Percentiles rank a stretch among this genome's conserved stretches.
Evolutionary conservation across 1,140 invertebrate species (phyloP).

Genomic region (Heliothis virescens): DNA sequence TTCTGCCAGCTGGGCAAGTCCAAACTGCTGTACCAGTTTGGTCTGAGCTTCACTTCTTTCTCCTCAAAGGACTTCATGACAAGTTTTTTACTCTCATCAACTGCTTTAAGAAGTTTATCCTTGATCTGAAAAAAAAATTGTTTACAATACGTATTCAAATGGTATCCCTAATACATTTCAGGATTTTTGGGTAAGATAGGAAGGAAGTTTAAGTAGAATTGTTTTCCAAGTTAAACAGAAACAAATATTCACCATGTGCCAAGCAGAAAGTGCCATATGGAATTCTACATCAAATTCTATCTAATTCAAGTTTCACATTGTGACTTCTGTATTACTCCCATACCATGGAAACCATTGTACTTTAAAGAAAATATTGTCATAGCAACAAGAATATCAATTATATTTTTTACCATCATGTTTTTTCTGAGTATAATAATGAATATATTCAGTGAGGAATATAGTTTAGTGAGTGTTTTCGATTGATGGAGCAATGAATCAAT

Average conservation of each 20-base stretch:
- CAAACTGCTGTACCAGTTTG: conserved; percentile 79
- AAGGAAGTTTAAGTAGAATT: background rate
- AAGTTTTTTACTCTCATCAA: conserved; percentile 84
- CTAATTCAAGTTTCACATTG: background rate
- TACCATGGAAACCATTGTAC: background rate
- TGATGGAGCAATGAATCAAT: too few relatives aligned
- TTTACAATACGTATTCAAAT: too few relatives aligned
- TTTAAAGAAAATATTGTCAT: too few relatives aligned
- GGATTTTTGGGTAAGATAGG: too few relatives aligned
- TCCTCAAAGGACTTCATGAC: conserved; percentile 83
- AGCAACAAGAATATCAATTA: background rate
- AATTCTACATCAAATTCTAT: background rate
- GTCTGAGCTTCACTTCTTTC: conserved; percentile 74
- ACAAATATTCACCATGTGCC: background rate
- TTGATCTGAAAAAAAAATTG: conserved; percentile 75
- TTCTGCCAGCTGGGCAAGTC: conserved; percentile 82
- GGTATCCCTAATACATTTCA: too few relatives aligned
- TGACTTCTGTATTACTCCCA: background rate
- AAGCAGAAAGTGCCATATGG: background rate
- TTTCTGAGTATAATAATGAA: too few relatives aligned
- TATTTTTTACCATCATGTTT: background rate
- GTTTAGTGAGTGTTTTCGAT: too few relatives aligned
- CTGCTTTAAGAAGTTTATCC: conserved; percentile 84
- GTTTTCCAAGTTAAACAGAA: background rate
- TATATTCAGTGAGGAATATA: too few relatives aligned